A percentile compares a stretch with the other conserved stretches of the same genome.
Conservation (phyloP, 35 echinoderm and acorn worm species). For the Lytechinus variegatus region DNA sequence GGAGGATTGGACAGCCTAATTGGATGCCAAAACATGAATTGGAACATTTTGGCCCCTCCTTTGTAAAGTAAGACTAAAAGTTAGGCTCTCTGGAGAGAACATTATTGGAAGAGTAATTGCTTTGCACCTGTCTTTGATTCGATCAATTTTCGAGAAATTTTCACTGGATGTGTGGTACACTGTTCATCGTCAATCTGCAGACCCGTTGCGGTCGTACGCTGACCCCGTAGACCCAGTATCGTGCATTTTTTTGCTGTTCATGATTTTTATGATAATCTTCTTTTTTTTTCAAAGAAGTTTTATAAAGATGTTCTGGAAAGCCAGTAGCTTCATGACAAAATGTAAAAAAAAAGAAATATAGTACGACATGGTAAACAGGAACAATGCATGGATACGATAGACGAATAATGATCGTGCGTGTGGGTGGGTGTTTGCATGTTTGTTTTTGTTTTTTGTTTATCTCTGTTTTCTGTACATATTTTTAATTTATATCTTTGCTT, state of each 20-base stretch:
- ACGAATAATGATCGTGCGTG: too few species aligned
- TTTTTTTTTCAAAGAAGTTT: neutral
- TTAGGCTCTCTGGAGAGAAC: slow-evolving; percentile 23
- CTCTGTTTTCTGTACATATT: too few species aligned
- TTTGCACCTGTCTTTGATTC: slow-evolving; percentile 41
- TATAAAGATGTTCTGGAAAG: too few species aligned
- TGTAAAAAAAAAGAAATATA: too few species aligned
- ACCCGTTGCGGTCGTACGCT: neutral
- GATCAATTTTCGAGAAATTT: slow-evolving; percentile 41
- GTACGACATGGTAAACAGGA: too few species aligned
- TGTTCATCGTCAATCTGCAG: neutral
- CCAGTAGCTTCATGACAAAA: neutral
- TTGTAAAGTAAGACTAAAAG: neutral
- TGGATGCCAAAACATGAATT: slow-evolving; percentile 37
- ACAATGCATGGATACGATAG: too few species aligned
- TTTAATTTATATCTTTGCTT: too few species aligned
- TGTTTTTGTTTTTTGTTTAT: too few species aligned
- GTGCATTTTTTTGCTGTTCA: too few species aligned
- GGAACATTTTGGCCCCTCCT: slow-evolving; percentile 9
- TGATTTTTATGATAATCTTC: neutral
- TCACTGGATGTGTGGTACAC: neutral
- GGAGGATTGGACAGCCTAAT: slow-evolving; percentile 4
- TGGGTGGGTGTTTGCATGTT: too few species aligned
- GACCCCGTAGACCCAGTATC: neutral
- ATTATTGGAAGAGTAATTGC: slow-evolving; percentile 49